Conservation (phyloP, 2,888 invertebrate genomes). For the Hyposoter didymator region DNA sequence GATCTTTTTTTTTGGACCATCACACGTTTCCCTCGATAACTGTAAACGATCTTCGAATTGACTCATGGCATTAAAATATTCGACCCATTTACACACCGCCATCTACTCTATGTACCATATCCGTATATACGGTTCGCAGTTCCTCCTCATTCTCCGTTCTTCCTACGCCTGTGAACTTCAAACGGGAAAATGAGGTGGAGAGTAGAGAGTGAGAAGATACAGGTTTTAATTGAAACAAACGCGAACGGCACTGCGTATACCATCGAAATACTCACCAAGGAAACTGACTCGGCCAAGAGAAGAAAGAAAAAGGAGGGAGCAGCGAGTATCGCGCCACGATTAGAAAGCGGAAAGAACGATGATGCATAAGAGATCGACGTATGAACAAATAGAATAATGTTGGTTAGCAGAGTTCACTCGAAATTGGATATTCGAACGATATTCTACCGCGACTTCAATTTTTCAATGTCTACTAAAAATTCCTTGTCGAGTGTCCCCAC, state of each 20-base stretch:
- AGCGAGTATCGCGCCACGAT: slow-evolving; percentile 20
- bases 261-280: slow-evolving; percentile 23
- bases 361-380: slow-evolving; percentile 33
- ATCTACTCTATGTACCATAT: background rate
- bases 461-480: too few relatives aligned
- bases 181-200: slow-evolving; percentile 33
- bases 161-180: slow-evolving; percentile 27
- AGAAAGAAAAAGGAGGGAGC: background rate
- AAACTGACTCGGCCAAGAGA: slow-evolving; percentile 16
- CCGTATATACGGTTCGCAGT: background rate
- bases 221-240: slow-evolving; percentile 32
- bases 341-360: slow-evolving; percentile 56
- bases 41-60: background rate
- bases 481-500: too few relatives aligned
- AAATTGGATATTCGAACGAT: too few relatives aligned
- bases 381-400: background rate
- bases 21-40: background rate
- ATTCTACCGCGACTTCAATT: too few relatives aligned
- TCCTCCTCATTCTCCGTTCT: slow-evolving; percentile 14
- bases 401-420: background rate
- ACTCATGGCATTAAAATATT: slow-evolving; percentile 28
- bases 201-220: slow-evolving; percentile 46
- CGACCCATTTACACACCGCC: slow-evolving; percentile 25
- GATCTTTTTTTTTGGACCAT: background rate
- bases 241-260: slow-evolving; percentile 42